phyloP scores from a whole-genome alignment of 2,888 invertebrate genomes.

The Cyrtodaria siliqua region DNA sequence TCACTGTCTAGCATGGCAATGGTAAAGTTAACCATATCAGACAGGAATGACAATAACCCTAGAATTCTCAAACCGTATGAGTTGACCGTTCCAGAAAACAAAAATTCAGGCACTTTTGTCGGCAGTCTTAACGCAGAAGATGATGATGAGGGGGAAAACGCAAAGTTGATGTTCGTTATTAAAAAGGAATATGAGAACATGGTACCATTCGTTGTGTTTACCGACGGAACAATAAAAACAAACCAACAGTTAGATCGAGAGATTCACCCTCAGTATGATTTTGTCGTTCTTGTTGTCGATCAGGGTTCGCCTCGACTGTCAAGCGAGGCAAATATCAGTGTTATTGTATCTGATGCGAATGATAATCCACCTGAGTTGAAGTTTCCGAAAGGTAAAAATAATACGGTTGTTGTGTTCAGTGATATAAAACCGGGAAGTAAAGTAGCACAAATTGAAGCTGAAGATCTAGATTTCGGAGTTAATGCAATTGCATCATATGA shows the following conservation, averaged over 20 bases:
- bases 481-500: conserved; percentile 61
- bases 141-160: conserved; percentile 95
- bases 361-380: conserved; percentile 80
- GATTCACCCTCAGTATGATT: conserved; percentile 57
- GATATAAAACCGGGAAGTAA: conserved; percentile 61
- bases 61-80: conserved; percentile 96
- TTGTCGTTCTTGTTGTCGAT: conserved; percentile 63
- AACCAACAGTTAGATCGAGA: conserved; percentile 65
- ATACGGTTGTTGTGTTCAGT: conserved; percentile 71
- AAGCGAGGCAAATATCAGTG: conserved; percentile 57
- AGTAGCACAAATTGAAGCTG: conserved; percentile 66
- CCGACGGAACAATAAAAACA: conserved; percentile 68
- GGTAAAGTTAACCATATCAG: conserved; percentile 93
- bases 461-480: conserved; percentile 62
- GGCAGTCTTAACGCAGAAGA: conserved; percentile 96
- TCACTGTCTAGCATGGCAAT: conserved; percentile 90
- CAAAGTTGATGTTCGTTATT: conserved; percentile 86
- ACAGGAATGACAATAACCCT: conserved; percentile 98
- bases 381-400: conserved; percentile 74
- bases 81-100: conserved; percentile 95
- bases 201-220: conserved; percentile 66
- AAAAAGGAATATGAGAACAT: conserved; percentile 51
- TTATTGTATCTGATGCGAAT: conserved; percentile 78
- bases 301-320: conserved; percentile 61
- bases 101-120: conserved; percentile 94